Conservation (phyloP, 2,888 invertebrate species). For the Stictocephala bisonia region DNA sequence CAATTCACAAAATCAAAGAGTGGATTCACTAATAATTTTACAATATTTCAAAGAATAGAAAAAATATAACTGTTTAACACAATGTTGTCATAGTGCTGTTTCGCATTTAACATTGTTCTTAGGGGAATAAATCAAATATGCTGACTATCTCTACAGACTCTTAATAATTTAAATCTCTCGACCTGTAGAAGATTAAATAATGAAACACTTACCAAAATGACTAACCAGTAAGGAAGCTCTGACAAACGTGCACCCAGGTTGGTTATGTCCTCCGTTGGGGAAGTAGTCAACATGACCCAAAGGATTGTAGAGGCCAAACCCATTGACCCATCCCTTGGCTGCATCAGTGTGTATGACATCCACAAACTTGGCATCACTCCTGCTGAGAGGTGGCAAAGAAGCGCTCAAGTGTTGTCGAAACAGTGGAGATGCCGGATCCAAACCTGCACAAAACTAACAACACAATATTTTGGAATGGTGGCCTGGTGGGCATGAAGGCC, state of each 20-base stretch:
- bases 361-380: constrained; percentile 73
- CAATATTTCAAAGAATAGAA: too few relatives aligned
- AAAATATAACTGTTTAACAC: too few relatives aligned
- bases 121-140: too few relatives aligned
- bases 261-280: constrained; percentile 72
- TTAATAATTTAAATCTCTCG: too few relatives aligned
- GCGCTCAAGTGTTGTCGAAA: constrained; percentile 71
- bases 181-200: too few relatives aligned
- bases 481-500: too few relatives aligned
- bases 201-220: constrained; percentile 66
- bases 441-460: constrained; percentile 61
- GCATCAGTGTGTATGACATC: constrained; percentile 79
- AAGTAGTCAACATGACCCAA: constrained; percentile 73
- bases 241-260: constrained; percentile 70
- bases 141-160: too few relatives aligned
- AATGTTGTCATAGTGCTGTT: too few relatives aligned
- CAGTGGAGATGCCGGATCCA: constrained; percentile 71
- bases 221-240: constrained; percentile 70
- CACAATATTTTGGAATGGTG: constrained; percentile 11
- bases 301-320: constrained; percentile 70
- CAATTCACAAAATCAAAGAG: too few relatives aligned
- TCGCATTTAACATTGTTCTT: too few relatives aligned
- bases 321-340: constrained; percentile 69
- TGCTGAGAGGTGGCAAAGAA: constrained; percentile 70
- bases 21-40: too few relatives aligned